Evolutionary conservation across 2,797 vertebrate species (phyloP).

Genomic region (Orientallactaga sibirica): DNA sequence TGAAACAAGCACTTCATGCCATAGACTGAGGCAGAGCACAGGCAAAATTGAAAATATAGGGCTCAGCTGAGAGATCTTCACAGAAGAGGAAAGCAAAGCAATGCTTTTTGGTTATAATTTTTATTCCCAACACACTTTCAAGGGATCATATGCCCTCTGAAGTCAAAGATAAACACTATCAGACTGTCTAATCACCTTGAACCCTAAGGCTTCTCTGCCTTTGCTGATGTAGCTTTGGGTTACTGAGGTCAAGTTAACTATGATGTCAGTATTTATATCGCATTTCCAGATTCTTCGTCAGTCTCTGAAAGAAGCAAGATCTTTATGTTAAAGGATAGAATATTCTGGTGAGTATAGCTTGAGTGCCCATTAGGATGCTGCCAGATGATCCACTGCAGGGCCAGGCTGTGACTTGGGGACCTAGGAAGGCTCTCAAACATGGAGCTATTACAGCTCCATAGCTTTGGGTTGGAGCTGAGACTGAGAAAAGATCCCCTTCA

Average conservation of each 20-base stretch:
- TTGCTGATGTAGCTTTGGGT: constrained; percentile 53
- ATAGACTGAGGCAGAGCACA: not conserved
- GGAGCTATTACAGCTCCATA: not conserved
- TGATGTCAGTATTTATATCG: constrained; percentile 56
- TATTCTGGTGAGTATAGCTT: not conserved
- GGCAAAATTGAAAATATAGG: not conserved
- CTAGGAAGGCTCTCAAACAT: not conserved
- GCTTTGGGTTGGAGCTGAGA: not conserved
- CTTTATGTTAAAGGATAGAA: not conserved
- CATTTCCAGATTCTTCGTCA: constrained; percentile 40
- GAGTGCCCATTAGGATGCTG: not conserved
- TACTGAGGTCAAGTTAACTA: constrained; percentile 54
- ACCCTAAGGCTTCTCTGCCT: constrained; percentile 7
- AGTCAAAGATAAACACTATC: not conserved
- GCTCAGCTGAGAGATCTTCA: not conserved
- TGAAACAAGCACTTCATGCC: not conserved
- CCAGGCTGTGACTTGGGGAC: not conserved
- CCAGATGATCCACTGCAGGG: not conserved
- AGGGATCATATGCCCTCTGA: constrained; percentile 8
- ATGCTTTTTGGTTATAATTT: not conserved
- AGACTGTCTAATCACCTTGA: not conserved
- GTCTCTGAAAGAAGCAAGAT: constrained; percentile 4
- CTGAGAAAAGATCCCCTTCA: not conserved
- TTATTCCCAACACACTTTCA: not conserved
- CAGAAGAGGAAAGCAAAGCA: not conserved